These are phyloP conservation scores for Sitta europaea DNA, from an alignment of 2,113 vertebrate genomes.

Conservation along the genomic window DNA sequence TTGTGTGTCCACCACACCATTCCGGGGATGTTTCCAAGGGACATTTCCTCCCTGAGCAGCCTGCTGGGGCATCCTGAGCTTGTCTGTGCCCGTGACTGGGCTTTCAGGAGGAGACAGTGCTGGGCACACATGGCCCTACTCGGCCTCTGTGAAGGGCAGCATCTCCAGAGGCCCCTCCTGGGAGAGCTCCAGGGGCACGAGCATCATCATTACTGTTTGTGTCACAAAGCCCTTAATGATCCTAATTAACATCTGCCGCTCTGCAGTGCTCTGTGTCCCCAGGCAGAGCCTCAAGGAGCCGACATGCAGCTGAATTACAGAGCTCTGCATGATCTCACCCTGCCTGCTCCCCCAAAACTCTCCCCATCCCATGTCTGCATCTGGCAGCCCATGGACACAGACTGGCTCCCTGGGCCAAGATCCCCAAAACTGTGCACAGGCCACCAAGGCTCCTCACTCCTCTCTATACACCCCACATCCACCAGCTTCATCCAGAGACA, in stretches of 20 bases:
- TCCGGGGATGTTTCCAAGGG: neutral
- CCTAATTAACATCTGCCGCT: neutral
- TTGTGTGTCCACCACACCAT: neutral
- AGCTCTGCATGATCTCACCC: neutral
- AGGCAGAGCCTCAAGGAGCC: neutral
- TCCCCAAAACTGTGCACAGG: neutral
- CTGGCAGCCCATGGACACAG: accelerated
- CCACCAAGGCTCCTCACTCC: neutral
- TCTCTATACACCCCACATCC: neutral
- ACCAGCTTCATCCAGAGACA: neutral
- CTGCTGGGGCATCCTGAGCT: neutral
- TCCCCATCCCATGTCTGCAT: accelerated
- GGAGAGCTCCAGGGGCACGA: neutral
- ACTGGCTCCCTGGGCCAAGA: accelerated
- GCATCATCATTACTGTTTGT: neutral
- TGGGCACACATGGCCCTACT: accelerated
- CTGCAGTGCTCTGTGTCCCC: neutral
- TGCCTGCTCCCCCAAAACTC: neutral
- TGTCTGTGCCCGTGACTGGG: accelerated
- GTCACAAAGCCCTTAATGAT: conserved; percentile 5
- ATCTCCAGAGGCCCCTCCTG: neutral
- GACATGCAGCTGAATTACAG: neutral
- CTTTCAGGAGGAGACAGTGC: neutral
- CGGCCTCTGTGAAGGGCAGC: neutral
- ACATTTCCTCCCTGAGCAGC: neutral